Evolutionary conservation across 2,888 invertebrate genomes (phyloP), one percentile per base, ranked within the genome.

Genomic region (Meghimatium bilineatum): DNA sequence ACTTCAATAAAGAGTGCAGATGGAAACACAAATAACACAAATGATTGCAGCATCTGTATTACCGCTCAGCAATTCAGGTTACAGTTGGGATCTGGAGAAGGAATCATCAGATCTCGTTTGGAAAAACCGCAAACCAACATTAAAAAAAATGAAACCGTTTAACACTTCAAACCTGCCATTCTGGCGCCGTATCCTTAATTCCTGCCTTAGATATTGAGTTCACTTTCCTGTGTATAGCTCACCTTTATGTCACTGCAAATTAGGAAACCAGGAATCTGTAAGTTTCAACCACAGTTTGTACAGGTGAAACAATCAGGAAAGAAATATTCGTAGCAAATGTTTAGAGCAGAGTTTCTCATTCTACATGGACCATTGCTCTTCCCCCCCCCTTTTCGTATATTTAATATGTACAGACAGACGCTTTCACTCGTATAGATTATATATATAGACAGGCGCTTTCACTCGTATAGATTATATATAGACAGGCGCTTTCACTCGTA

Each of bases 101-200:
- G 1, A 71, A 38, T 71, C 71, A 71, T 3, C 5, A 23, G 23
- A 23, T 71, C 38, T n/a, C 36, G 71, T 38, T 71, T 38, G 6
- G 26, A 71, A 3, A 1, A 34, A 36, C 36, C 1, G 69, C 1
- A 23, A 36, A 71, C 71, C 6, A 44, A 44, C n/a, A 44, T 12
- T 44, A 44, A 38, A 71, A 23, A 32, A 10, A 67, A 67, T n/a
- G n/a, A n/a, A n/a, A n/a, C 34, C 32, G 67, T 67, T 67, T 67
- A 74, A 23, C 74, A 52, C 74, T 74, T 32, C 52, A 52, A 32
- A 29, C 52, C 34, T 52, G 52, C 23, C 74, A 32, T 74, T 32
- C 74, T 74, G 74, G 74, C 74, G 74, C 74, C 74, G 34, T 17
- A 17, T 52, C 1, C 52, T 29, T 34, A n/a, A 52, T 74, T 74